Evolutionary conservation across 2,888 invertebrate genomes (phyloP), one percentile per base, ranked within the genome.

Genomic region (Lamproptera curius): DNA sequence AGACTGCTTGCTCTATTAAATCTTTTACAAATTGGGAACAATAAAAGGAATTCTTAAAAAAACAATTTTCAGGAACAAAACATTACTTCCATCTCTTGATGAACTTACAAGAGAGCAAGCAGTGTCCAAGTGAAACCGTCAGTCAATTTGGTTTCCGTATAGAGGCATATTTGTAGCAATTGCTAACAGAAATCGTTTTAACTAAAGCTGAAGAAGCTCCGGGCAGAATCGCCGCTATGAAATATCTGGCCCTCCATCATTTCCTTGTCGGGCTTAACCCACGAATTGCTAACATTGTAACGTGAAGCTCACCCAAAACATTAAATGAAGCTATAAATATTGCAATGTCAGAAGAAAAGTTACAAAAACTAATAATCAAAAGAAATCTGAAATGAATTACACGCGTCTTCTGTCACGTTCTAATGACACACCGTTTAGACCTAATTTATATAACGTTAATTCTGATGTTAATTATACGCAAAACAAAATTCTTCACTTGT

Each of bases 191-290:
- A 40, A 34, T 54, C 8, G 26, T 47, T 0, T 8, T 50, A 9
- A 10, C 31, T n/a, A 52, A 46, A 15, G 28, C n/a, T 1, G 45
- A 35, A 11, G 54, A 60, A 46, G 5, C 55, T 8, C 17, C 41
- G 1, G 56, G 56, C 11, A 43, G 55, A 1, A 49, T 33, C 2
- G 57, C 59, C 1, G 52, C 55, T 2, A 58, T 58, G 56, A 56
- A 58, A 20, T 57, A 55, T n/a, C 15, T 55, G 4, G 51, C 53
- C 11, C 47, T 58, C 1, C 55, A 56, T 23, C 42, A 46, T 34
- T 56, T 58, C 31, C 11, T 46, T 1, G 35, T 53, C 8, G 59
- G 55, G 1, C 28, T 57, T 2, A 20, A 52, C 0, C 53, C 53
- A 0, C 14, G 36, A 10, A 15, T 56, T 2, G 55, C 54, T 0